Conservation (phyloP, 2,888 invertebrate species). For the Notocelia uddmanniana region DNA sequence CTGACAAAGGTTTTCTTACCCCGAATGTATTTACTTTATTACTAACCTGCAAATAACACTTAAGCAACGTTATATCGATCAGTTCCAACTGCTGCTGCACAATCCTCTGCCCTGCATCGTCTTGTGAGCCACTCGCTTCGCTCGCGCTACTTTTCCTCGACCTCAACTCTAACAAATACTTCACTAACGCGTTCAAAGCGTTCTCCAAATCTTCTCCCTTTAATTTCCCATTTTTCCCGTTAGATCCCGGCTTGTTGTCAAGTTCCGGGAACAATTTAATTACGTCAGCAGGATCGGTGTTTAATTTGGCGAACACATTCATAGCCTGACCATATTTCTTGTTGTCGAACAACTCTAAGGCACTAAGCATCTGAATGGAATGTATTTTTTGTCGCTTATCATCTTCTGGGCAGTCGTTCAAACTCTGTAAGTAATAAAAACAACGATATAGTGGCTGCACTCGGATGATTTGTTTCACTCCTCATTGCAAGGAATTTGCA, state of each 20-base stretch:
- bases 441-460: not conserved
- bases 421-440: constrained; percentile 85
- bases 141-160: constrained; percentile 82
- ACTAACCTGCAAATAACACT: constrained; percentile 96
- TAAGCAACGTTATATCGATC: constrained; percentile 98
- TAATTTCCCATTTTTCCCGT: constrained; percentile 78
- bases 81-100: constrained; percentile 89
- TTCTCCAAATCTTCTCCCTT: constrained; percentile 94
- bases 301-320: constrained; percentile 94
- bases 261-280: constrained; percentile 97
- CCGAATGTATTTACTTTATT: not conserved
- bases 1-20: too few species aligned
- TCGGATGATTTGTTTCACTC: too few species aligned
- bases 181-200: constrained; percentile 94
- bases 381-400: constrained; percentile 93
- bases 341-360: constrained; percentile 95
- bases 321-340: constrained; percentile 96
- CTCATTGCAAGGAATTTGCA: too few species aligned
- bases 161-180: constrained; percentile 94
- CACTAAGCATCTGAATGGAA: constrained; percentile 95
- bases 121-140: constrained; percentile 60
- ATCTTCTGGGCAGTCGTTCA: constrained; percentile 92
- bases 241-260: constrained; percentile 79
- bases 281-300: constrained; percentile 97
- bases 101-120: constrained; percentile 64